A percentile compares a stretch with the other conserved stretches of the same genome.
Conservation (phyloP, 2,113 vertebrate species). For the Phalacrocorax carbo region DNA sequence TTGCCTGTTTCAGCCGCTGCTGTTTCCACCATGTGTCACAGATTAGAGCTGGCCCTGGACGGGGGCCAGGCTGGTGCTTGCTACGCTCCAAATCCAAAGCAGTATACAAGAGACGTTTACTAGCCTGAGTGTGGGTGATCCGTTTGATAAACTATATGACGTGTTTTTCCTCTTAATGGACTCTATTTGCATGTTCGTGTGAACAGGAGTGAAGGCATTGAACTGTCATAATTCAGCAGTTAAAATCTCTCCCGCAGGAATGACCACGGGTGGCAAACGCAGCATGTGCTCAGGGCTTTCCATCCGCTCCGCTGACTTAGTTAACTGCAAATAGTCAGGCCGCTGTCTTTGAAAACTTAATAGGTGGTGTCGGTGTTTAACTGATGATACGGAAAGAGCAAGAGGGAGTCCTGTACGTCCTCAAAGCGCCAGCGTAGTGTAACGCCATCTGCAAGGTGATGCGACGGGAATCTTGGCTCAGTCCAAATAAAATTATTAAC, state of each 20-base stretch:
- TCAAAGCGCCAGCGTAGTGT: fast-evolving
- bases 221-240: background rate
- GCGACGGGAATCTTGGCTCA: background rate
- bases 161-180: background rate
- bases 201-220: background rate
- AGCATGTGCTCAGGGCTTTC: background rate
- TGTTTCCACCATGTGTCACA: background rate
- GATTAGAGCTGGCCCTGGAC: background rate
- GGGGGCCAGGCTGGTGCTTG: background rate
- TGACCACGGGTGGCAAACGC: background rate
- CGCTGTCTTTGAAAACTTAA: background rate
- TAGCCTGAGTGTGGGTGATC: background rate
- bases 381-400: background rate
- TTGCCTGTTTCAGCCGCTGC: background rate
- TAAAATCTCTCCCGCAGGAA: background rate
- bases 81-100: background rate
- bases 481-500: background rate
- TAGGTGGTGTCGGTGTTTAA: background rate
- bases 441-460: background rate
- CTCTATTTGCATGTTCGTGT: background rate
- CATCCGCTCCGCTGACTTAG: background rate
- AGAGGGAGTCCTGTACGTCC: fast-evolving
- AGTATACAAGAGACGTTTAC: background rate
- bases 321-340: background rate
- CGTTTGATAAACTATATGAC: background rate